A percentile compares a stretch with the other conserved stretches of the same genome.
These are phyloP conservation scores for Pentamera pediparva DNA, from an alignment of 53 echinoderm and acorn worm genomes.

Conservation along the genomic window DNA sequence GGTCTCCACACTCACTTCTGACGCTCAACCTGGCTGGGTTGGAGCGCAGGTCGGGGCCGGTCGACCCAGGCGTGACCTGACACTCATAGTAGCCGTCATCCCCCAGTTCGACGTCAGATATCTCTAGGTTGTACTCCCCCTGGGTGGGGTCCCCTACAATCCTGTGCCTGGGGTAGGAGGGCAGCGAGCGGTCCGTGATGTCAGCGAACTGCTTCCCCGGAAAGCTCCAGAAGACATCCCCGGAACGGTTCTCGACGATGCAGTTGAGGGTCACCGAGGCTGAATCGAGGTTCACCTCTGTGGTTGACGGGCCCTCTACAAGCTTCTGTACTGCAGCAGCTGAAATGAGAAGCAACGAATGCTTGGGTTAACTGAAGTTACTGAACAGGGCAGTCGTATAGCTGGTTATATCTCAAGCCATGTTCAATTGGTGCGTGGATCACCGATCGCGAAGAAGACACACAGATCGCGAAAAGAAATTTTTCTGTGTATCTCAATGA, in stretches of 20 bases:
- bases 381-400: no score
- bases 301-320: slow-evolving; percentile 59
- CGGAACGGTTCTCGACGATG: slow-evolving; percentile 50
- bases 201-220: slow-evolving; percentile 17
- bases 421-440: no score
- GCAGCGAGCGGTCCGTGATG: slow-evolving; percentile 27
- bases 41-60: slow-evolving; percentile 29
- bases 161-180: slow-evolving; percentile 41
- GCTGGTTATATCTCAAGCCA: no score
- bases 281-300: slow-evolving; percentile 53
- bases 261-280: slow-evolving; percentile 57
- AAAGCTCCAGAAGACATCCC: slow-evolving; percentile 65
- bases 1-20: slow-evolving; percentile 48
- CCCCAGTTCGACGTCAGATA: slow-evolving; percentile 47
- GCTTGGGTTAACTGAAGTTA: not conserved
- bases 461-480: no score
- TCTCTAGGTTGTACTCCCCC: slow-evolving; percentile 78
- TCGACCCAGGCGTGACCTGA: slow-evolving; percentile 42
- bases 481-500: no score
- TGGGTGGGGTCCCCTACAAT: slow-evolving; percentile 61
- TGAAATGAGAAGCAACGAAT: not conserved
- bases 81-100: slow-evolving; percentile 77
- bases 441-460: no score
- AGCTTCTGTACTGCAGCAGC: slow-evolving; percentile 54
- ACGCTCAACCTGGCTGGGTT: slow-evolving; percentile 58